A percentile compares a stretch with the other conserved stretches of the same genome.
These are phyloP conservation scores for Pollicipes pollicipes DNA, from an alignment of 1,140 invertebrate species.

Conservation along the genomic window DNA sequence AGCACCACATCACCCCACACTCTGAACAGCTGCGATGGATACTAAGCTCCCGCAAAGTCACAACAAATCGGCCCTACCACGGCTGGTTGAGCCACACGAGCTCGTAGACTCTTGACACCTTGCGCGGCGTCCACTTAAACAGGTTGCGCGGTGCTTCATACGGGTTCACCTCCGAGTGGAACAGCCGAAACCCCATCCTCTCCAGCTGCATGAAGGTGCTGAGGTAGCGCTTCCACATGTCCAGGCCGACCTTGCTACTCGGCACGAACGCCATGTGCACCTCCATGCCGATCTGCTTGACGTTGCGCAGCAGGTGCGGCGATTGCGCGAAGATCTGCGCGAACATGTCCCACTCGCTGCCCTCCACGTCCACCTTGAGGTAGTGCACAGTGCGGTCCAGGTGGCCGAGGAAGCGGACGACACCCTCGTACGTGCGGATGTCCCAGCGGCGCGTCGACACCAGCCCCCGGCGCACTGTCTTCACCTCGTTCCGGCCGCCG, in stretches of 20 bases:
- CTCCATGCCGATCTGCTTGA: conserved; percentile 12
- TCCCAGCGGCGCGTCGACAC: neutral
- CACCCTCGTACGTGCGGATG: neutral
- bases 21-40: too few species aligned
- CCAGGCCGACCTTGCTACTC: neutral
- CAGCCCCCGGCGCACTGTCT: neutral
- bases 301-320: conserved; percentile 5
- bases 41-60: too few species aligned
- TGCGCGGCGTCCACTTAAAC: too few species aligned
- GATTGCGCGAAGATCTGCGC: conserved; percentile 8
- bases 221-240: neutral
- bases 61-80: too few species aligned
- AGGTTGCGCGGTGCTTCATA: neutral
- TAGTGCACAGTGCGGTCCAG: conserved; percentile 8
- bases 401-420: neutral
- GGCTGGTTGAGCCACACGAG: too few species aligned
- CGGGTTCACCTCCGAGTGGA: neutral
- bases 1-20: too few species aligned
- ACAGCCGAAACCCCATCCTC: neutral
- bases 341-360: conserved; percentile 9
- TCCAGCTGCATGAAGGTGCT: neutral
- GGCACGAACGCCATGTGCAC: conserved; percentile 1
- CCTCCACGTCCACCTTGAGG: conserved; percentile 15
- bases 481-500: neutral
- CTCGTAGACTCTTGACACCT: too few species aligned